phyloP scores from a whole-genome alignment of 2,797 vertebrate genomes.

The Poecilia picta region DNA sequence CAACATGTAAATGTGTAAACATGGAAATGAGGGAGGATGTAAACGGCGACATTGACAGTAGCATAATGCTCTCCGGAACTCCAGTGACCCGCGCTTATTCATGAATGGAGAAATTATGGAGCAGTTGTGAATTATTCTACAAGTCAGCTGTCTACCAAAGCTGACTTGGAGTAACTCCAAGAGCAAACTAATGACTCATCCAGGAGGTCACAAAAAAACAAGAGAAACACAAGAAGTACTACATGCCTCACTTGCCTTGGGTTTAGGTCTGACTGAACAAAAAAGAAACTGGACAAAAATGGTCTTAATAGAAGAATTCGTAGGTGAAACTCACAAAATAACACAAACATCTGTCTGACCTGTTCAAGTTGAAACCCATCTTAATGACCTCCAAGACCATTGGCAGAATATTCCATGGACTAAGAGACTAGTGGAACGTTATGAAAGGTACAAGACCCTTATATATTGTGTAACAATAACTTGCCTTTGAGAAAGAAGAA shows the following conservation, averaged over 20 bases:
- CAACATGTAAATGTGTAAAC: constrained; percentile 4
- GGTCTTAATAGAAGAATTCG: not conserved
- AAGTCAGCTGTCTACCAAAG: not conserved
- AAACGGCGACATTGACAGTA: not conserved
- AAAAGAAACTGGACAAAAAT: not conserved
- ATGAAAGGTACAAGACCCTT: not conserved
- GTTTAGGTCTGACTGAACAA: not conserved
- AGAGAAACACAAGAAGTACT: not conserved
- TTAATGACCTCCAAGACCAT: not conserved
- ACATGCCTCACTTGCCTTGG: not conserved
- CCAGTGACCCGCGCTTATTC: not conserved
- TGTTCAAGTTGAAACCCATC: not conserved
- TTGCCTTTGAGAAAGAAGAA: not conserved
- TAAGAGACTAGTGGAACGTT: not conserved
- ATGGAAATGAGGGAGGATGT: constrained; percentile 7
- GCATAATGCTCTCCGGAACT: constrained; percentile 39
- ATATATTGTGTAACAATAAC: not conserved
- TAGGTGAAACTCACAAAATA: not conserved
- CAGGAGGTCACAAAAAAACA: not conserved
- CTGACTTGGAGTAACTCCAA: not conserved
- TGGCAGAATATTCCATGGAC: not conserved
- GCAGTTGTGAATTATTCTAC: not conserved
- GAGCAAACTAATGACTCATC: not conserved
- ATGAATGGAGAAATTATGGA: not conserved
- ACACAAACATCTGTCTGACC: not conserved